Base-by-base conservation (phyloP, 1,140 invertebrate species). In the Lordiphosa stackelbergi region DNA sequence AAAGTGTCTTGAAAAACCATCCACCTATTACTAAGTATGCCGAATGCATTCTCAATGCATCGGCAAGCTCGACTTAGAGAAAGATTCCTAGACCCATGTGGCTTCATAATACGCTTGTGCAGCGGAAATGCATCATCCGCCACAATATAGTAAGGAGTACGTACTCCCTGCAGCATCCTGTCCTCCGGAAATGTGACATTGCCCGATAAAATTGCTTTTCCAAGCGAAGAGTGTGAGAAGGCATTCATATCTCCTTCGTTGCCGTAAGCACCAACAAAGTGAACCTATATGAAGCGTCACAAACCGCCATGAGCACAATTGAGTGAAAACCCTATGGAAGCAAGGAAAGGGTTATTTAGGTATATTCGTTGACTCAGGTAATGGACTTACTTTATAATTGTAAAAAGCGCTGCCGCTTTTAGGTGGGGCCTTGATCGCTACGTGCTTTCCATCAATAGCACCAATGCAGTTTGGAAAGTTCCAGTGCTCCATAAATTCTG, bases 251-350 rank as follows among this genome's bases (percentile, higher is more conserved):
- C 2, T n/a, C 37, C 11, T n/a, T 38, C 37, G 12, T n/a, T 38
- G 11, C 37, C 37, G 37, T 38, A 38, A 38, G 37, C 37, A 8
- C 37, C 37, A 38, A 38, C 37, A n/a, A 38, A 1, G 37, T 38
- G 11, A 38, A 38, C 37, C 11, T 38, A 38, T 38, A 38, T 7
- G 37, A 38, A 5, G 37, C 37, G 37, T 38, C 37, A 38, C 37
- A 38, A 38, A 16, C 16, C 16, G 16, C 16, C 16, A 16, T 16
- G 2, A 16, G 16, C 16, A 16, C 16, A 16, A 1, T 38, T 11
- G 37, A 38, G 37, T 38, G 37, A 13, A 38, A 38, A n/a, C 37
- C 37, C 11, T 12, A 6, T n/a, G 11, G 3, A 11, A 11, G 12
- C 22, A 7, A 38, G 4, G 37, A 13, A 12, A 38, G 2, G 4